Base-by-base conservation (phyloP, 2,888 invertebrate species). In the Agonopterix arenella region DNA sequence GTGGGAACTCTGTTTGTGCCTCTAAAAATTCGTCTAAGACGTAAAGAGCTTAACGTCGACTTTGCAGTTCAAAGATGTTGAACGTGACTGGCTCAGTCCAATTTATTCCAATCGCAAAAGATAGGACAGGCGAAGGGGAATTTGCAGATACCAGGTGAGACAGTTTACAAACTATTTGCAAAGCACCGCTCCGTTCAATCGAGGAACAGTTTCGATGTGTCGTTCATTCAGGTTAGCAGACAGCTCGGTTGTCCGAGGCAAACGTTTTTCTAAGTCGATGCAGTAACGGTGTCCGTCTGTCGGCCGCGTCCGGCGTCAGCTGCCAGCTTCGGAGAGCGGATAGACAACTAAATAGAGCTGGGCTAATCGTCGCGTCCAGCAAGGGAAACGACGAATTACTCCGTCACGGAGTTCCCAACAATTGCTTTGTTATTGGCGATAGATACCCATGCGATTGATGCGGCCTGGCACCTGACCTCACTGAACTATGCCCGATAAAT, bases 351-450 rank as follows among this genome's bases (percentile, higher is more conserved):
- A 89, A 89, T 89, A 84, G 88, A 82, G 80, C 76, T 74, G 65
- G 74, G 73, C 79, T 88, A 89, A 89, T 88, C 86, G 88, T 86
- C 86, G 84, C 81, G 76, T 77, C 80, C 70, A 76, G 76, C 62
- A 76, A 82, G 84, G 88, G 88, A 88, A 89, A 89, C 84, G 76
- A 79, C 80, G 85, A 84, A 88, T 88, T 89, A 89, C 84, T 73
- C 66, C 74, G 84, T 88, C 86, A 85, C 83, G 70, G 69, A 67
- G 67, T 69, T 75, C 69, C 79, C 76, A 84, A 73, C 86, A 73
- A 84, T 85, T 79, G 84, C 80, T 79, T 84, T 84, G 84, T 83
- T 80, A 49, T 45, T 37, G 45, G 48, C 46, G 44, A 50, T 52
- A 76, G 75, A 75, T 66, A 68, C 66, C 57, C 53, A 54, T 53